Conservation (phyloP, 1,140 invertebrate species). For the Trypoxylus dichotomus region DNA sequence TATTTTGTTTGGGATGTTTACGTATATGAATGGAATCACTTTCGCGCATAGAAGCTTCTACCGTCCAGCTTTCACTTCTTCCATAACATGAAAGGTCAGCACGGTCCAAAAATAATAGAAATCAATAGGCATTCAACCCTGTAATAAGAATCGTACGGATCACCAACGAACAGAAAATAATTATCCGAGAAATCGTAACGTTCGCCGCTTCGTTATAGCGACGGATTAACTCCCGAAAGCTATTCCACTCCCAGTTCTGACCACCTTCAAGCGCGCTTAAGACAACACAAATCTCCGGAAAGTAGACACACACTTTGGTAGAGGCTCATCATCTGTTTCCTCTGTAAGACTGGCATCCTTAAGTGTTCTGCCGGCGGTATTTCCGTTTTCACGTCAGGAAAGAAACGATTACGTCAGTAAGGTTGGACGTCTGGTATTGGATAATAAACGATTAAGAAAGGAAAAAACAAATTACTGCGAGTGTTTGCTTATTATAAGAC, state of each 20-base stretch:
- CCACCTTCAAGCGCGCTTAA: neutral
- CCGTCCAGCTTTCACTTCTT: too few species aligned
- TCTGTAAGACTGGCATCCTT: neutral
- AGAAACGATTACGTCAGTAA: neutral
- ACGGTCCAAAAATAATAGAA: too few species aligned
- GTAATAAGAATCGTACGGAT: neutral
- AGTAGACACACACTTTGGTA: slow-evolving; percentile 1
- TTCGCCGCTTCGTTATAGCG: neutral
- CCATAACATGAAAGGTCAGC: too few species aligned
- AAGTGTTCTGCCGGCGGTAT: neutral
- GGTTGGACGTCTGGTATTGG: neutral
- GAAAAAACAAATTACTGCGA: neutral
- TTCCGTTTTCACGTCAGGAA: neutral
- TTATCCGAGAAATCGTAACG: neutral
- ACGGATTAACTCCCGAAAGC: neutral
- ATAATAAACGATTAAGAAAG: neutral
- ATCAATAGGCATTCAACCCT: too few species aligned
- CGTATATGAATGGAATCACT: too few species aligned
- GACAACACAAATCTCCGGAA: slow-evolving; percentile 11
- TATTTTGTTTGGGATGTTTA: too few species aligned
- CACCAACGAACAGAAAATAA: neutral
- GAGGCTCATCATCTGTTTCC: neutral
- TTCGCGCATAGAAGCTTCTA: too few species aligned
- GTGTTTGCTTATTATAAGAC: neutral
- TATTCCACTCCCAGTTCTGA: neutral